These are phyloP conservation scores for Hippocampus abdominalis DNA, from an alignment of 2,113 vertebrate species.

Conservation along the genomic window DNA sequence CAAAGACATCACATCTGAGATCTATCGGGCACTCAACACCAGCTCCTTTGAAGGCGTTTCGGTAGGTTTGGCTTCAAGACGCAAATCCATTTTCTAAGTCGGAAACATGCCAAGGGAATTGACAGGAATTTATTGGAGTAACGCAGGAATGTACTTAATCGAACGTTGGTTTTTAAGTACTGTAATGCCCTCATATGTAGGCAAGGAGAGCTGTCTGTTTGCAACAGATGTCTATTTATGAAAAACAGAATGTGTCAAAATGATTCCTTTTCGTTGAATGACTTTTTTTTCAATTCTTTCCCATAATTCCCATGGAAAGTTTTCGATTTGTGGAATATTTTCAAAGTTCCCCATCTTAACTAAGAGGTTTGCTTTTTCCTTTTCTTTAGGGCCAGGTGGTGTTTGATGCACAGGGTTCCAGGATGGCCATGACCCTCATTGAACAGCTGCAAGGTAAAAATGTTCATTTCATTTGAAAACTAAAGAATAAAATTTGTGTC, in stretches of 20 bases:
- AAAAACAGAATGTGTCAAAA: too few relatives aligned
- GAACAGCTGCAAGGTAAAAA: slow-evolving; percentile 90
- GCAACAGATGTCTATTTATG: too few relatives aligned
- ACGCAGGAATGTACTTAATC: too few relatives aligned
- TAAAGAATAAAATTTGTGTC: too few relatives aligned
- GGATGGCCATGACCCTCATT: slow-evolving; percentile 96
- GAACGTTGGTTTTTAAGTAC: too few relatives aligned
- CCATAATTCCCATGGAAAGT: background rate
- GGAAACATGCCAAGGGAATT: background rate
- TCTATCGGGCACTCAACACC: slow-evolving; percentile 93
- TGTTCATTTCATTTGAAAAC: background rate
- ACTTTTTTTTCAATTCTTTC: too few relatives aligned
- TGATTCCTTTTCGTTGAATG: too few relatives aligned
- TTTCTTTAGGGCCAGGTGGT: slow-evolving; percentile 86
- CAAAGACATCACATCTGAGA: slow-evolving; percentile 88
- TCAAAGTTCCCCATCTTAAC: background rate
- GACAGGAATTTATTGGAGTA: too few relatives aligned
- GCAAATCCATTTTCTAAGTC: background rate
- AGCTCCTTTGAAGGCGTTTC: slow-evolving; percentile 94
- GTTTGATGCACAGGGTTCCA: slow-evolving; percentile 92
- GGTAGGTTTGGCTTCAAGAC: slow-evolving; percentile 65
- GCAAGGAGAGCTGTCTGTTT: too few relatives aligned
- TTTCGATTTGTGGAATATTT: background rate
- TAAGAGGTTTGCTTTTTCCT: background rate
- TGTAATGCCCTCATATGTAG: too few relatives aligned